Percentiles rank a stretch among this genome's conserved stretches.
These are phyloP conservation scores for Petrocephalus zakoni DNA, from an alignment of 2,113 vertebrate species.

Conservation along the genomic window DNA sequence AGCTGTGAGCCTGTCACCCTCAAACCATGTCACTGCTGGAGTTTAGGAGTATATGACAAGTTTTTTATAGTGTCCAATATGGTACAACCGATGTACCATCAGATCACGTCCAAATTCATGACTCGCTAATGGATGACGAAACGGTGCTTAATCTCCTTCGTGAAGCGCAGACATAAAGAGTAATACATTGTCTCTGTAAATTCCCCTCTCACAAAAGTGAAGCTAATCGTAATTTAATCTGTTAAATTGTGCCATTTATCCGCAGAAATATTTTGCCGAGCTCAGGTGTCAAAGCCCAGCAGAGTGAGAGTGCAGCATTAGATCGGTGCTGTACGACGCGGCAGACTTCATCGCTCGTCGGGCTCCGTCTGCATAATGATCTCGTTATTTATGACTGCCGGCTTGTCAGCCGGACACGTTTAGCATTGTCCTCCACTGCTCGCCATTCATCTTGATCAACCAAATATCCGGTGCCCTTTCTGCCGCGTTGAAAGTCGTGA, in stretches of 20 bases:
- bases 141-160: conserved; percentile 51
- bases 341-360: conserved; percentile 35
- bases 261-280: conserved; percentile 35
- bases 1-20: not conserved
- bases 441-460: conserved; percentile 49
- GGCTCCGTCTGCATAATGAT: conserved; percentile 38
- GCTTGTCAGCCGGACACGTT: conserved; percentile 39
- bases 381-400: conserved; percentile 47
- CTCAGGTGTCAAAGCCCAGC: conserved; percentile 17
- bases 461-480: conserved; percentile 32
- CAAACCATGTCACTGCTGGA: not conserved
- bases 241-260: conserved; percentile 39
- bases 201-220: conserved; percentile 36
- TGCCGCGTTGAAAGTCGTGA: conserved; percentile 47
- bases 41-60: conserved; percentile 12
- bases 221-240: conserved; percentile 52
- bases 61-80: conserved; percentile 26
- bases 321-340: conserved; percentile 34
- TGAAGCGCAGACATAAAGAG: conserved; percentile 23
- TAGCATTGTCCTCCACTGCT: conserved; percentile 40
- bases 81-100: conserved; percentile 47
- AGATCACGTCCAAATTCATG: conserved; percentile 49
- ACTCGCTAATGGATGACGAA: conserved; percentile 46
- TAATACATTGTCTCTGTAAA: conserved; percentile 45
- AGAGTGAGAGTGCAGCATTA: conserved; percentile 42